These are phyloP conservation scores for Halictus ligatus DNA, from an alignment of 2,888 invertebrate genomes.

Conservation along the genomic window DNA sequence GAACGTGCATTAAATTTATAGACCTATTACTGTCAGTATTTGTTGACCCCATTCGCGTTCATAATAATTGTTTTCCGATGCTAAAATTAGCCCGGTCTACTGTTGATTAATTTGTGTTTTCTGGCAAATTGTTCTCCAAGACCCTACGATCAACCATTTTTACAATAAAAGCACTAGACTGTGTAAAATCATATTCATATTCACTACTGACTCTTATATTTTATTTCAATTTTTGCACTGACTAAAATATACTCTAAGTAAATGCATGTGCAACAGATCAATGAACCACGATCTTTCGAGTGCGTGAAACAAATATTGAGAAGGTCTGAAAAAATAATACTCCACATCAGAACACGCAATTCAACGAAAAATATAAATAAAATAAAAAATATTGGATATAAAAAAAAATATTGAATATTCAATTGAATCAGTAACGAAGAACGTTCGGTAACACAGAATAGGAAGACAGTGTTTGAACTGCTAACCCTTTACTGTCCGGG, in stretches of 20 bases:
- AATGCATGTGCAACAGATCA: not conserved
- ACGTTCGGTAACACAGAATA: not conserved
- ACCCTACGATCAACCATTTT: not conserved
- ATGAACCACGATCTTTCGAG: not conserved
- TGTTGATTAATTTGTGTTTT: not conserved
- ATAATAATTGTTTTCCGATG: conserved; percentile 2
- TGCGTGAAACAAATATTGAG: not conserved
- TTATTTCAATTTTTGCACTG: no score
- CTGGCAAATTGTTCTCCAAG: not conserved
- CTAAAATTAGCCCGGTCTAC: not conserved
- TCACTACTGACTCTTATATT: no score
- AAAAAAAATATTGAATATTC: no score
- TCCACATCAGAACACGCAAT: not conserved
- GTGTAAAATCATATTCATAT: not conserved
- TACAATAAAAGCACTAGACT: not conserved
- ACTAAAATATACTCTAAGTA: no score
- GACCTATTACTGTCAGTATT: conserved; percentile 2
- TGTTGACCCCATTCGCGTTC: not conserved
- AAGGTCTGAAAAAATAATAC: no score
- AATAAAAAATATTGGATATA: no score
- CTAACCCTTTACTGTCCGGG: not conserved
- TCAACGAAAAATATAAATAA: no score
- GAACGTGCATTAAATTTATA: conserved; percentile 2
- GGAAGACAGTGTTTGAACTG: not conserved
- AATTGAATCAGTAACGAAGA: not conserved